Base-by-base conservation (phyloP, 2,888 invertebrate genomes). In the Lampropteryx suffumata region DNA sequence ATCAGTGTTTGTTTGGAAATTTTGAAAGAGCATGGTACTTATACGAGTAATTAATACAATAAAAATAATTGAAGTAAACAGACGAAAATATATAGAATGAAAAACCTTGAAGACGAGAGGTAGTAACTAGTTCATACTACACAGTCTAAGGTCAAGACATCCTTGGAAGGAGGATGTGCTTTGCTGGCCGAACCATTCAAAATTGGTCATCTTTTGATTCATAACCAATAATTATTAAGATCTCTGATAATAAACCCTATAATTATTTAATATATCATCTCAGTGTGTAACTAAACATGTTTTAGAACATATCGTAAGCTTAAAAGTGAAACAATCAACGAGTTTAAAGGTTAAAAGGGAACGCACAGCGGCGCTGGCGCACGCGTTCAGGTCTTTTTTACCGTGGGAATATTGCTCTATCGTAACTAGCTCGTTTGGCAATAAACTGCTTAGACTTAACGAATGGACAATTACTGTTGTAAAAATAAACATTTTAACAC, bases 371-470 rank as follows among this genome's bases (percentile, higher is more conserved):
- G 51, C 42, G 51, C 55, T 46, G 32, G 50, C 40, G 52, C 56
- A 53, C 55, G 59, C 59, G 63, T 54, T 57, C 37, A 48, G 40
- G 43, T 52, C 53, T 57, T 59, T 62, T 59, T 41, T 51, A 61
- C 49, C 61, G 61, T 61, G 61, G 50, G 61, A 61, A 61, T 53
- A 26, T 51, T 41, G 48, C 43, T 44, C 30, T 52, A 51, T 36
- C 47, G 55, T 55, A 55, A 55, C 55, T 40, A 42, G 24, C 47
- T 50, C 24, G 50, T 61, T 59, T 59, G 48, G 57, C 51, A 61
- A 59, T 48, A 41, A 51, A 46, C 35, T 14, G 34, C 24, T 28
- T 24, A 45, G 43, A 26, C 12, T 30, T 35, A n/a, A 21, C n/a
- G 26, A 43, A 28, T 27, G 6, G 33, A 37, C 28, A 40, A 40